Evolutionary conservation across 2,888 invertebrate species (phyloP).

Genomic region (Drosophila eohydei): DNA sequence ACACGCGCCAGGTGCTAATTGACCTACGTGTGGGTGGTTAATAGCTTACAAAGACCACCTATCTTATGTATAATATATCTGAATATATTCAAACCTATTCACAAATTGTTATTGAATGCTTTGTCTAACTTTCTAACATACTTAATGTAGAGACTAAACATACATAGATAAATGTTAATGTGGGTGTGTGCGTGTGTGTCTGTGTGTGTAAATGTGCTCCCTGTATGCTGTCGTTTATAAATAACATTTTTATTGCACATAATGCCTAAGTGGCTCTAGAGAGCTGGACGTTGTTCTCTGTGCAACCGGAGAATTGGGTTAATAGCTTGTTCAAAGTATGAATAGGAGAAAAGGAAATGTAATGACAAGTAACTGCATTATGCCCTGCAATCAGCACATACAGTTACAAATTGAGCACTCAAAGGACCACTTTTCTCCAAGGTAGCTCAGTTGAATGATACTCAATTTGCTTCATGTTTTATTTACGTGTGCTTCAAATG

Average conservation of each 20-base stretch:
- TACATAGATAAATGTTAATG: too few species aligned
- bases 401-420: neutral
- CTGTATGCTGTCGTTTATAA: conserved; percentile 30
- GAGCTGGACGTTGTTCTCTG: conserved; percentile 51
- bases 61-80: neutral
- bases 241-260: conserved; percentile 58
- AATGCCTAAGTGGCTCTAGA: conserved; percentile 60
- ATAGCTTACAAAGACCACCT: conserved; percentile 3
- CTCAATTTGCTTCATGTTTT: neutral
- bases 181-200: neutral
- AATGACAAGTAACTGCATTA: conserved; percentile 10
- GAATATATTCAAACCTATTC: conserved; percentile 13
- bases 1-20: conserved; percentile 54
- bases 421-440: neutral
- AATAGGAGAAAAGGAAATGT: neutral
- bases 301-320: conserved; percentile 57
- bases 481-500: neutral
- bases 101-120: conserved; percentile 53
- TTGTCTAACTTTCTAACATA: conserved; percentile 20
- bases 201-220: neutral
- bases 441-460: neutral
- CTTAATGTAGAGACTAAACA: neutral
- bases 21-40: conserved; percentile 33
- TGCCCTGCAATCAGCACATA: neutral
- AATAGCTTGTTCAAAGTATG: conserved; percentile 41